Base-by-base conservation (phyloP, 2,888 invertebrate genomes). In the Diplazon laetatorius region DNA sequence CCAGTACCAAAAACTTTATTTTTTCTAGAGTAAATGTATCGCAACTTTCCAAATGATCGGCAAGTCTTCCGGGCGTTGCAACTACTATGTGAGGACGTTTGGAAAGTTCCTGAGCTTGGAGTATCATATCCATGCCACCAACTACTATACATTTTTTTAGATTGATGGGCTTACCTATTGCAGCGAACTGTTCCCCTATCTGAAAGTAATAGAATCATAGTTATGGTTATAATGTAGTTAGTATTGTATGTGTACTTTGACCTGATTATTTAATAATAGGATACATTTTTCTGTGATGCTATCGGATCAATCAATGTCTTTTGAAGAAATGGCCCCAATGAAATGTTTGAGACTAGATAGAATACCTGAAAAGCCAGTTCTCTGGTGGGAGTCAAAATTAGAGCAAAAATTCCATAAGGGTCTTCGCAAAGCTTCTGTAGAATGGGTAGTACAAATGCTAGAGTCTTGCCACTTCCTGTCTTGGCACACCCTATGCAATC, bases 401-500 rank as follows among this genome's bases (percentile, higher is more conserved):
- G 92, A 1, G 98, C 98, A 93, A 96, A 99, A 89, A 99, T 97
- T 70, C 98, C 98, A 90, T 96, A 98, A 0, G 99, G 99, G 91
- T 99, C 99, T 88, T 97, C 96, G 75, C 96, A 96, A 30, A 99
- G 92, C 88, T 95, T 95, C 89, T 99, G 97, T 55, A 99, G 90
- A 85, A 99, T 97, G 0, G 99, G 99, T 68, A 99, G 91, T 0
- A 98, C 98, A 93, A 99, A 99, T 0, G 99, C 98, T 87, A 99
- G 94, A 0, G 99, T 99, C 93, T 99, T 99, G 1, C 99, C 99
- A 71, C 98, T 98, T 12, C 99, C 99, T 8, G 99, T 99, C 91
- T 99, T 98, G 0, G 99, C 98, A 85, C 98, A 98, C 8, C 98
- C 99, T 80, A 99, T 96, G 85, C 98, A 97, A 92, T 99, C 97